A percentile compares a stretch with the other conserved stretches of the same genome.
Evolutionary conservation across 1,140 invertebrate species (phyloP).

Genomic region (Hetaerina americana): DNA sequence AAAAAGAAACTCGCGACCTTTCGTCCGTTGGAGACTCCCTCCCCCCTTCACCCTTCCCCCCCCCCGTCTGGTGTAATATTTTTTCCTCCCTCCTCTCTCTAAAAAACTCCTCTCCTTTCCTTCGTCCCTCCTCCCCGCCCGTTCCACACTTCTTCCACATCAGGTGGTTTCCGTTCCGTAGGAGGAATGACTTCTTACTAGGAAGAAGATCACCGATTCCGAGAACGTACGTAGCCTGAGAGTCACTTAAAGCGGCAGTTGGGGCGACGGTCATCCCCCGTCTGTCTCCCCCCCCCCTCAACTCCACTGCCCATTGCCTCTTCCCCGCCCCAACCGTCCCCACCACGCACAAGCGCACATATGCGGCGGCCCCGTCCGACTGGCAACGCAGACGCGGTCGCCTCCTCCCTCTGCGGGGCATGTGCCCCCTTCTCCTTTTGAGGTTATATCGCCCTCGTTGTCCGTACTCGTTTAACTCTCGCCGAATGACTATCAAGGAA

Average conservation of each 20-base stretch:
- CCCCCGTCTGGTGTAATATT: background rate
- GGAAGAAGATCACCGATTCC: background rate
- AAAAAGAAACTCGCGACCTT: background rate
- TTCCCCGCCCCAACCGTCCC: background rate
- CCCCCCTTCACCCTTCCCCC: too few relatives aligned
- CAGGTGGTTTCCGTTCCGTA: background rate
- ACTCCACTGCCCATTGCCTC: background rate
- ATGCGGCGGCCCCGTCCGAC: background rate
- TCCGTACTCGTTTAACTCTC: background rate
- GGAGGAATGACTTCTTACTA: background rate
- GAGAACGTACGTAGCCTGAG: background rate
- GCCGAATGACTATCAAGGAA: background rate
- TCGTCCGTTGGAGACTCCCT: background rate
- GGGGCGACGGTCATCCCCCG: background rate
- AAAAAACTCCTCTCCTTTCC: background rate
- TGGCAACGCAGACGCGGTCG: too few relatives aligned
- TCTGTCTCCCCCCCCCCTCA: background rate
- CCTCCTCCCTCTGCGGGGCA: too few relatives aligned
- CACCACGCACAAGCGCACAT: background rate
- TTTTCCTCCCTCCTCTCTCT: background rate
- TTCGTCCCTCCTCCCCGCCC: too few relatives aligned
- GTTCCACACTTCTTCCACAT: too few relatives aligned
- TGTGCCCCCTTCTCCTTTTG: too few relatives aligned
- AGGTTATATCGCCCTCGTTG: too few relatives aligned
- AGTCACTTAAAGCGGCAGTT: too few relatives aligned